Evolutionary conservation across 2,888 invertebrate genomes (phyloP).

Genomic region (Drosophila flavopinicola): DNA sequence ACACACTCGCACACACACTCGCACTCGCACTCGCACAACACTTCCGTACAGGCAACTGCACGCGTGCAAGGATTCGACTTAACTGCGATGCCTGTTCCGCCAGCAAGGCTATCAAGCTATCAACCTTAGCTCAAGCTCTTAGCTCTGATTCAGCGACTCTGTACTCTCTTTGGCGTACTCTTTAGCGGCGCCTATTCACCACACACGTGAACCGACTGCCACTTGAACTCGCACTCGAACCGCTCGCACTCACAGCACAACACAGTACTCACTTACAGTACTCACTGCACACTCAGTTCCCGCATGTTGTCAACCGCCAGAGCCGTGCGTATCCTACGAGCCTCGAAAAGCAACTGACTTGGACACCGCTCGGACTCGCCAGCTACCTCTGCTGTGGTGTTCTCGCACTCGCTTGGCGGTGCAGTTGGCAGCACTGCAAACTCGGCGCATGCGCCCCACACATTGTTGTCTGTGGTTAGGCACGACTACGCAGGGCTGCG

Average conservation of each 20-base stretch:
- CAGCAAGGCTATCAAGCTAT: constrained; percentile 31
- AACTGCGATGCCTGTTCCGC: constrained; percentile 57
- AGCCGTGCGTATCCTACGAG: constrained; percentile 83
- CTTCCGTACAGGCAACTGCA: constrained; percentile 65
- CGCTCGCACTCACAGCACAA: constrained; percentile 47
- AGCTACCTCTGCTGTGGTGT: constrained; percentile 33
- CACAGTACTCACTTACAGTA: constrained; percentile 44
- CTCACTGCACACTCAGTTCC: constrained; percentile 40
- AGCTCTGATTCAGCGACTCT: constrained; percentile 18
- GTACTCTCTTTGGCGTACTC: constrained; percentile 56
- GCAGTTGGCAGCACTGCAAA: constrained; percentile 54
- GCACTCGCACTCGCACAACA: constrained; percentile 31
- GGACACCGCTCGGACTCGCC: constrained; percentile 27
- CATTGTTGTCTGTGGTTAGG: constrained; percentile 78
- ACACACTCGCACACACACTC: constrained; percentile 36
- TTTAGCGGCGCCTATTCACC: constrained; percentile 57
- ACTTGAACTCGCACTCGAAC: constrained; percentile 52
- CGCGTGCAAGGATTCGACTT: constrained; percentile 64
- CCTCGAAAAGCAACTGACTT: constrained; percentile 83
- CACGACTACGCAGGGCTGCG: constrained; percentile 30
- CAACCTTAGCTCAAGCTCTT: too few relatives aligned
- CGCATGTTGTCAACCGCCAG: constrained; percentile 60
- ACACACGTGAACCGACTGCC: constrained; percentile 44
- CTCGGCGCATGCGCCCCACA: constrained; percentile 61
- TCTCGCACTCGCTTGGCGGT: constrained; percentile 49